A percentile compares a stretch with the other conserved stretches of the same genome.
Conservation (phyloP, 2,888 invertebrate genomes). For the Amaurobius ferox region DNA sequence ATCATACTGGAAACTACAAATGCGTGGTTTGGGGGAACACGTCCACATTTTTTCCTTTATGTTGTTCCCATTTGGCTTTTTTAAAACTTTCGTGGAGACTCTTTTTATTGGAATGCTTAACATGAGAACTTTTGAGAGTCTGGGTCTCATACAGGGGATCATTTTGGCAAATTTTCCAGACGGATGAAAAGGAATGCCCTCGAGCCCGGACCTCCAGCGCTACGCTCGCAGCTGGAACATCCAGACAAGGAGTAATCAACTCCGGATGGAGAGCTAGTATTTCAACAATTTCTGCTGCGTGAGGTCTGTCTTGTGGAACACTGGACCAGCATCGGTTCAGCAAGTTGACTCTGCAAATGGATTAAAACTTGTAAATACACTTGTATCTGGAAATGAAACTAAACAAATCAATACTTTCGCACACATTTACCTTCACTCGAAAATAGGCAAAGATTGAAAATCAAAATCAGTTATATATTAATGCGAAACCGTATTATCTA, state of each 20-base stretch:
- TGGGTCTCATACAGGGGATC: conserved; percentile 24
- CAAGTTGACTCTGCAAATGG: conserved; percentile 80
- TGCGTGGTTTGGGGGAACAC: conserved; percentile 28
- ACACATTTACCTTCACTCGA: too few species aligned
- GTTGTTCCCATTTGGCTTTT: conserved; percentile 26
- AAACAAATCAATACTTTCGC: too few species aligned
- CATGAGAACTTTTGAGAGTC: too few species aligned
- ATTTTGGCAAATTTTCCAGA: conserved; percentile 52
- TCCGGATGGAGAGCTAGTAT: conserved; percentile 87
- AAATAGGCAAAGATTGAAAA: too few species aligned
- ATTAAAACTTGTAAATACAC: too few species aligned
- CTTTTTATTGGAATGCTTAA: too few species aligned
- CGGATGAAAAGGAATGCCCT: conserved; percentile 65
- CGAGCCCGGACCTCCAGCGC: conserved; percentile 45
- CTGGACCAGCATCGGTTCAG: conserved; percentile 88
- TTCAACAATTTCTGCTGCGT: conserved; percentile 88
- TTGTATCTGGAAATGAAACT: too few species aligned
- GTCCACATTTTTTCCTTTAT: conserved; percentile 27
- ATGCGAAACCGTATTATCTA: too few species aligned
- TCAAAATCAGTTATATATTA: too few species aligned
- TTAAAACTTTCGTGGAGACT: conserved; percentile 59
- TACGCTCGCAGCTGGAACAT: conserved; percentile 76
- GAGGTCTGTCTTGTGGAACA: conserved; percentile 84
- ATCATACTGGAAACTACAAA: too few species aligned
- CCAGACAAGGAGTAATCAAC: conserved; percentile 87